These are phyloP conservation scores for Heliconius cydno DNA, from an alignment of 2,888 invertebrate species.

Conservation along the genomic window DNA sequence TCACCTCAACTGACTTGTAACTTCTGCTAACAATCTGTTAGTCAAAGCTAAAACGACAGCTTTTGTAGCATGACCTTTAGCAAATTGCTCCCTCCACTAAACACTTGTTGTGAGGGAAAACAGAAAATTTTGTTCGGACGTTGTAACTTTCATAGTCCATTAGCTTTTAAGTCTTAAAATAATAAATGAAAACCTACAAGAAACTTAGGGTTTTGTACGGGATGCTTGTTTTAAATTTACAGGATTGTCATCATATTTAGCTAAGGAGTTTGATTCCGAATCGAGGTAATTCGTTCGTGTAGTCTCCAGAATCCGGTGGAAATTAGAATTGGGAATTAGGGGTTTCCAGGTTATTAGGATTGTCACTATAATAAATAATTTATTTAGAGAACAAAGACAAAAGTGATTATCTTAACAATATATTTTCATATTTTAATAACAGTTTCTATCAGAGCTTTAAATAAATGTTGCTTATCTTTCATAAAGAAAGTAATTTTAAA, in stretches of 20 bases:
- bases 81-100: conserved; percentile 32
- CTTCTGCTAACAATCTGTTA: conserved; percentile 32
- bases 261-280: too few species aligned
- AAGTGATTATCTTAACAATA: background rate
- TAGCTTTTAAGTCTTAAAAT: conserved; percentile 3
- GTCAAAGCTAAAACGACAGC: conserved; percentile 23
- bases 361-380: background rate
- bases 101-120: conserved; percentile 7
- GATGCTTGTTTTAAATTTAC: background rate
- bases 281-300: too few species aligned
- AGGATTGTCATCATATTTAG: too few species aligned
- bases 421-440: background rate
- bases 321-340: too few species aligned
- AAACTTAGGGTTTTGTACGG: background rate
- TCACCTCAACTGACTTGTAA: background rate
- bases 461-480: background rate
- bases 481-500: background rate
- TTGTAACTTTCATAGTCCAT: background rate
- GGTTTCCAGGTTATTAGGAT: too few species aligned
- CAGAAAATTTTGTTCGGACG: background rate
- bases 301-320: too few species aligned
- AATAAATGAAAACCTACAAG: background rate
- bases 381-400: background rate
- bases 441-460: background rate
- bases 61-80: conserved; percentile 31